Evolutionary conservation across 2,113 vertebrate species (phyloP).

Genomic region (Neotoma lepida): DNA sequence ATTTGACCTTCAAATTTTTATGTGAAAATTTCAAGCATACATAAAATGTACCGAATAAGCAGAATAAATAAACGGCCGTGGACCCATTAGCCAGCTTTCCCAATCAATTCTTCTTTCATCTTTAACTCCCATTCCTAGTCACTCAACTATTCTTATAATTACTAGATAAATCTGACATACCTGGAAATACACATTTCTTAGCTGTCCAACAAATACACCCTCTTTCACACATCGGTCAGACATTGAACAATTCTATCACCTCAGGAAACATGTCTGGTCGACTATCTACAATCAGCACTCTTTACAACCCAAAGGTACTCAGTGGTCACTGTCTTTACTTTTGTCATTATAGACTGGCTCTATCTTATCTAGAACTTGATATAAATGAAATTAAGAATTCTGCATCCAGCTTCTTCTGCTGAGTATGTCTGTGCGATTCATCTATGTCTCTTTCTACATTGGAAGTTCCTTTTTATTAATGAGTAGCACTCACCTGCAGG

Average conservation of each 20-base stretch:
- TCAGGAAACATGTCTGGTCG: not conserved
- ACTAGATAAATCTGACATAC: constrained; percentile 31
- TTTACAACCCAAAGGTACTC: not conserved
- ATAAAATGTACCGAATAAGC: not conserved
- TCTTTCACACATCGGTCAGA: not conserved
- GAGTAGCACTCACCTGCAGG: not conserved
- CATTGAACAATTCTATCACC: not conserved
- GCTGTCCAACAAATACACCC: not conserved
- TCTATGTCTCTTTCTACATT: not conserved
- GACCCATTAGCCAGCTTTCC: not conserved
- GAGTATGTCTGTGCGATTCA: not conserved
- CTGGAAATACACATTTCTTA: not conserved
- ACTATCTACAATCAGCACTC: not conserved
- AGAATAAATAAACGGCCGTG: not conserved
- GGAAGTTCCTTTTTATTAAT: constrained; percentile 17
- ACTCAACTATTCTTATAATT: not conserved
- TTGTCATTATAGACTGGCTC: not conserved
- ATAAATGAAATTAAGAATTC: not conserved
- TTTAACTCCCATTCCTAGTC: not conserved
- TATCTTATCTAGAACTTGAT: constrained; percentile 20
- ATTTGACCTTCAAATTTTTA: not conserved
- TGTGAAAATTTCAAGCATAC: constrained; percentile 12
- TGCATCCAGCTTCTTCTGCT: not conserved
- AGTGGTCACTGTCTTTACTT: not conserved
- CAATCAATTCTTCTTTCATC: constrained; percentile 9